Percentiles rank a stretch among this genome's conserved stretches.
Evolutionary conservation across 1,140 invertebrate genomes (phyloP).

Genomic region (Drosophila nebulosa): DNA sequence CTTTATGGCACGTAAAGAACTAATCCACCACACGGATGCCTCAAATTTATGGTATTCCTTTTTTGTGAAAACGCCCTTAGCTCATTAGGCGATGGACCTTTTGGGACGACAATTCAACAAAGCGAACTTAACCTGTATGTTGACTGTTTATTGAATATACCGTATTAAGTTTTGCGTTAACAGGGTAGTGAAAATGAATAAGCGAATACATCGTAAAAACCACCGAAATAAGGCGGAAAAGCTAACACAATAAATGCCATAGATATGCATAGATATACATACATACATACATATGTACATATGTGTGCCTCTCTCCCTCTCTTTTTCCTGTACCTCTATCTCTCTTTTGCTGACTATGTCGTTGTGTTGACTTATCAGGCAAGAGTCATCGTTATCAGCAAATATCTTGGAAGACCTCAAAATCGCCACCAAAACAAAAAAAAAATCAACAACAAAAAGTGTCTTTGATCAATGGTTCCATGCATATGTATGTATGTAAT

Average conservation of each 20-base stretch:
- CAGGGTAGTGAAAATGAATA: constrained; percentile 3
- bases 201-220: not conserved
- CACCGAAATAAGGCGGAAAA: constrained; percentile 37
- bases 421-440: constrained; percentile 7
- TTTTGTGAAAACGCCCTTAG: too few species aligned
- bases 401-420: constrained; percentile 62
- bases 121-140: too few species aligned
- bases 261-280: constrained; percentile 42
- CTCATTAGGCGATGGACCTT: too few species aligned
- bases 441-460: not conserved
- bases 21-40: too few species aligned
- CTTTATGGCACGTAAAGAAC: too few species aligned
- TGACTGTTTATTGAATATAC: not conserved
- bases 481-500: too few species aligned
- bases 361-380: constrained; percentile 54
- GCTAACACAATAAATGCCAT: constrained; percentile 26
- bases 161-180: not conserved
- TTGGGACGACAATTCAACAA: too few species aligned
- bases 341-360: not conserved
- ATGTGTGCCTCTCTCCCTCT: constrained; percentile 12
- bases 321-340: not conserved
- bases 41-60: too few species aligned
- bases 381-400: constrained; percentile 57
- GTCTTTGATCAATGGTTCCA: constrained; percentile 38
- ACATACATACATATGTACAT: too few species aligned